Evolutionary conservation across 2,113 vertebrate genomes (phyloP).

Genomic region (Apteryx mantelli): DNA sequence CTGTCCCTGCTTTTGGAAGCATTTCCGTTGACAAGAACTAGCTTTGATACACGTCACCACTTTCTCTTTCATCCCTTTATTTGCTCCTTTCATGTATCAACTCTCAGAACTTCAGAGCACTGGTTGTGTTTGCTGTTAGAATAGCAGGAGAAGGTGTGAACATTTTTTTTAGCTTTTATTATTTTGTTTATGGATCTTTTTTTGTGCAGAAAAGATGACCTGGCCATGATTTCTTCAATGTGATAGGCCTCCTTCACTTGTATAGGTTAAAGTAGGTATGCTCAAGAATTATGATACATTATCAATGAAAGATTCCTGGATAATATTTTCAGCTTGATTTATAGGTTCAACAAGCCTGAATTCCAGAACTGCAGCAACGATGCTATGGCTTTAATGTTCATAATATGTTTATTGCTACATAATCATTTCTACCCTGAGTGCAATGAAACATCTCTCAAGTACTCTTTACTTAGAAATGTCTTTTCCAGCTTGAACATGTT

Average conservation of each 20-base stretch:
- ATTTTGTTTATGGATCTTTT: not conserved
- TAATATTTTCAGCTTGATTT: not conserved
- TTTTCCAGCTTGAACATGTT: not conserved
- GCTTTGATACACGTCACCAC: fast-evolving
- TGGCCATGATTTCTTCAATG: not conserved
- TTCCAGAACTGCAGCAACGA: not conserved
- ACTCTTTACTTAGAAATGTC: not conserved
- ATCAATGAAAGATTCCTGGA: not conserved
- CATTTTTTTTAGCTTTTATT: not conserved
- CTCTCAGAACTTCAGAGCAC: not conserved
- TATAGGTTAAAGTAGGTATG: not conserved
- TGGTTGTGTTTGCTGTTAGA: not conserved
- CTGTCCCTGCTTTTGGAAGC: not conserved
- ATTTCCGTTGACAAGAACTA: not conserved
- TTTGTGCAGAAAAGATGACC: not conserved
- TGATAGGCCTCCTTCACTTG: not conserved
- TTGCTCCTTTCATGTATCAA: not conserved
- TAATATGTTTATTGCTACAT: not conserved
- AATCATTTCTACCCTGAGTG: not conserved
- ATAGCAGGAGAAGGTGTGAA: not conserved
- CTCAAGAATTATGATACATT: not conserved
- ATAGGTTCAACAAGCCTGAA: not conserved
- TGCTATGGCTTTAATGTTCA: not conserved
- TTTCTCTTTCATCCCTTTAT: not conserved
- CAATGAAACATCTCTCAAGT: not conserved